phyloP scores from a whole-genome alignment of 2,888 invertebrate species.

The Cinara cedri region DNA sequence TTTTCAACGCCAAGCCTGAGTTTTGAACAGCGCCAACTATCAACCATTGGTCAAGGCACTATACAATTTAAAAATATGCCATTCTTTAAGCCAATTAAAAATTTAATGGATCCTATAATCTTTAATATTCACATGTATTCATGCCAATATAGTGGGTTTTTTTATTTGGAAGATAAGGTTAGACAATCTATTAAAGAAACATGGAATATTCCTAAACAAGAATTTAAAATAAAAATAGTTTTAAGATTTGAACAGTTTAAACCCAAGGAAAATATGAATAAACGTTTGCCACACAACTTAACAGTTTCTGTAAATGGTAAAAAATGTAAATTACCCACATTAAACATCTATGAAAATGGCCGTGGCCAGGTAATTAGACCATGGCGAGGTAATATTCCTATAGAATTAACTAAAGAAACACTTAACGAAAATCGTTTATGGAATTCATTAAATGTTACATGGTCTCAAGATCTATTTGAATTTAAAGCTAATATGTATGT shows the following conservation, averaged over 20 bases:
- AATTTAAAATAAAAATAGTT: slow-evolving; percentile 51
- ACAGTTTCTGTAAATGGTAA: slow-evolving; percentile 40
- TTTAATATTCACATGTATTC: background rate
- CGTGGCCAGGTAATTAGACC: slow-evolving; percentile 42
- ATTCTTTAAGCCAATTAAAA: slow-evolving; percentile 26
- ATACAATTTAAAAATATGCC: slow-evolving; percentile 28
- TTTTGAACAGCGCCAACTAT: background rate
- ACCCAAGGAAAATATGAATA: slow-evolving; percentile 30
- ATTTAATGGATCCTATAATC: slow-evolving; percentile 26
- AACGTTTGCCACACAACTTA: slow-evolving; percentile 43
- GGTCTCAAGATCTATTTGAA: slow-evolving; percentile 34
- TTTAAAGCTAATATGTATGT: slow-evolving; percentile 41
- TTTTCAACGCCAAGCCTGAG: no score
- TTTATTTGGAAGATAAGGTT: slow-evolving; percentile 24
- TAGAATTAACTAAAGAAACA: slow-evolving; percentile 48
- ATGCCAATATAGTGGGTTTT: slow-evolving; percentile 33
- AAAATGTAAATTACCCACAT: slow-evolving; percentile 33
- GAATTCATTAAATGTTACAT: slow-evolving; percentile 35
- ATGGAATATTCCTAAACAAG: slow-evolving; percentile 40
- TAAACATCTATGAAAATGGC: slow-evolving; percentile 49
- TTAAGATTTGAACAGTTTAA: slow-evolving; percentile 33
- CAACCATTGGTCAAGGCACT: background rate
- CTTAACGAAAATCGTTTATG: slow-evolving; percentile 40
- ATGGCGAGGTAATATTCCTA: slow-evolving; percentile 49
- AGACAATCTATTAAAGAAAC: slow-evolving; percentile 42